phyloP scores from a whole-genome alignment of 2,888 invertebrate genomes.

The Mechanitis messenoides region DNA sequence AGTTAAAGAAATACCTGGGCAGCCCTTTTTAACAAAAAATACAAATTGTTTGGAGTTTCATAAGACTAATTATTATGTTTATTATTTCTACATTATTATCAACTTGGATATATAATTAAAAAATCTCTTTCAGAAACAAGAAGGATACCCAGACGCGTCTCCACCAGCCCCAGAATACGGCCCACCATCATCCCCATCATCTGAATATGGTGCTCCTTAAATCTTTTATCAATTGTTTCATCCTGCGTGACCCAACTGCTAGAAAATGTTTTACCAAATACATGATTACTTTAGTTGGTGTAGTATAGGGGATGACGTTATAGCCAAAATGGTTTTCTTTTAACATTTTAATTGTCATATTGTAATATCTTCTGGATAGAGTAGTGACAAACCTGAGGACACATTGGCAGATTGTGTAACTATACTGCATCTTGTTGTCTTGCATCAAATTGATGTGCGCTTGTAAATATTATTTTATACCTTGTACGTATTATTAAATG shows the following conservation, averaged over 20 bases:
- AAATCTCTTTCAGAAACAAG: conserved; percentile 70
- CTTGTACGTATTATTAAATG: conserved; percentile 57
- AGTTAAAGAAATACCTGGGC: no score
- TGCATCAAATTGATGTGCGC: conserved; percentile 75
- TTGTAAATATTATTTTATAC: conserved; percentile 74
- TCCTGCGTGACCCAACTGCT: conserved; percentile 1
- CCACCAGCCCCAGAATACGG: conserved; percentile 63
- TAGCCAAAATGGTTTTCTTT: not conserved
- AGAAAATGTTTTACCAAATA: conserved; percentile 14
- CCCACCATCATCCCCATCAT: conserved; percentile 71
- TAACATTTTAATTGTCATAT: not conserved
- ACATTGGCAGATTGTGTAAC: conserved; percentile 37
- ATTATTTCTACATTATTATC: no score
- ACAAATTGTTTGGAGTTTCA: no score
- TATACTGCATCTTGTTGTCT: conserved; percentile 48
- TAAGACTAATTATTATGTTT: no score
- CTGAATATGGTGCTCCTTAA: conserved; percentile 78
- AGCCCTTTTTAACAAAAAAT: no score
- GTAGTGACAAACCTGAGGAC: conserved; percentile 14
- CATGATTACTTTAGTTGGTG: conserved; percentile 3
- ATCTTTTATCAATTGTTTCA: not conserved
- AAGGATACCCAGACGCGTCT: conserved; percentile 73
- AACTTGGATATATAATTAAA: not conserved
- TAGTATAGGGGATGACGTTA: not conserved
- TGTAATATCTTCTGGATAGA: not conserved